A percentile compares a stretch with the other conserved stretches of the same genome.
Conservation (phyloP, 2,797 vertebrate genomes). For the Alosa sapidissima region DNA sequence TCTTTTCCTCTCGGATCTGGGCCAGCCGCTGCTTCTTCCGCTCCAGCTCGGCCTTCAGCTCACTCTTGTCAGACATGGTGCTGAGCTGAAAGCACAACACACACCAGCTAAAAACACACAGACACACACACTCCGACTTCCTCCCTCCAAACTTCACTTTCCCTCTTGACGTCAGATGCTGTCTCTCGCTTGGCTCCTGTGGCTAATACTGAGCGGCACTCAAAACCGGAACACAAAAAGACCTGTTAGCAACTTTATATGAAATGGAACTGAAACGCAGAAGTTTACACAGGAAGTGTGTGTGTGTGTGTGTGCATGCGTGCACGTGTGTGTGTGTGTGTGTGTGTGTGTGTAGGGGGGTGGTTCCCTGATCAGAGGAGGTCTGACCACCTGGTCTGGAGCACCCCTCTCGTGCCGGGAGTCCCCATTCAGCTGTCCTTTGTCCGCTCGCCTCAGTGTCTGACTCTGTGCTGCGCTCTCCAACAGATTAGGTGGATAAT, state of each 20-base stretch:
- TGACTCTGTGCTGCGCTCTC: constrained; percentile 20
- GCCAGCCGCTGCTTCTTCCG: constrained; percentile 96
- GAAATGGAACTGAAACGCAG: background rate
- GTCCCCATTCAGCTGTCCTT: constrained; percentile 29
- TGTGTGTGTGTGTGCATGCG: background rate
- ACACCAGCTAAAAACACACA: background rate
- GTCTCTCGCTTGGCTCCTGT: background rate
- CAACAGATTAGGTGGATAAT: constrained; percentile 39
- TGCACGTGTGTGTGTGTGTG: background rate
- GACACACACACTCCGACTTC: background rate
- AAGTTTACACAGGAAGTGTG: background rate
- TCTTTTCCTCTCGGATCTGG: constrained; percentile 98
- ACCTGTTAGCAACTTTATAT: background rate
- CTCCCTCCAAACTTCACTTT: background rate
- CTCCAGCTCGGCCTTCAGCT: constrained; percentile 96
- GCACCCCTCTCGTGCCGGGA: constrained; percentile 17
- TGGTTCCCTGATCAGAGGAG: constrained; percentile 1
- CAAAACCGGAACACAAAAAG: background rate
- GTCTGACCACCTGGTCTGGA: constrained; percentile 39
- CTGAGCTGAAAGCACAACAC: constrained; percentile 54
- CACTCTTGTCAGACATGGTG: constrained; percentile 98
- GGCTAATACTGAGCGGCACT: background rate
- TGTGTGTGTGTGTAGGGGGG: background rate
- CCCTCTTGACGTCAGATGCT: background rate
- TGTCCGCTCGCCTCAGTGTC: constrained; percentile 23